Evolutionary conservation across 2,113 vertebrate genomes (phyloP).

Genomic region (rat (Rattus norvegicus)): DNA sequence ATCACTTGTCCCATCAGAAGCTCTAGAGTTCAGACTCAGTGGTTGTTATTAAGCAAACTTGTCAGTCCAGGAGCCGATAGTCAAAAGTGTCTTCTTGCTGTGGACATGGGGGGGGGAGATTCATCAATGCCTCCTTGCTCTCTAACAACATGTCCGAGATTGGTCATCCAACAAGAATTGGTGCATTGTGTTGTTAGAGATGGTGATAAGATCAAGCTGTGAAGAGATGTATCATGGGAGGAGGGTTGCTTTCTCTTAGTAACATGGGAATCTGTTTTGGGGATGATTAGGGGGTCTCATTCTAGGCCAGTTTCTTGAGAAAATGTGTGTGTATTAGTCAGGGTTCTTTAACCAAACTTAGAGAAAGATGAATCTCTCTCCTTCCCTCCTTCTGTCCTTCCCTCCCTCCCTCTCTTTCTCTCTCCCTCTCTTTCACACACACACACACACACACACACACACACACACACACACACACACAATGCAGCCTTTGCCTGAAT

Average conservation of each 20-base stretch:
- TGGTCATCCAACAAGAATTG: neutral
- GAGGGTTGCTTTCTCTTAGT: neutral
- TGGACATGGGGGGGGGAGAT: neutral
- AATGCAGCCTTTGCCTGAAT: no score
- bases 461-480: no score
- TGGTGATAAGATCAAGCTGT: neutral
- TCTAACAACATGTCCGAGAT: neutral
- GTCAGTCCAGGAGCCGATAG: neutral
- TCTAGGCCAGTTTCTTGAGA: neutral
- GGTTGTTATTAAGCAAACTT: neutral
- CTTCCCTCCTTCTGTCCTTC: no score
- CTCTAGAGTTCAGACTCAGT: neutral
- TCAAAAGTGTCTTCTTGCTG: neutral
- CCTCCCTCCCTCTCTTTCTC: no score
- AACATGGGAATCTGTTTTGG: neutral
- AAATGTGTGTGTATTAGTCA: no score
- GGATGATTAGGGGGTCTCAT: neutral
- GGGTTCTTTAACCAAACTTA: no score
- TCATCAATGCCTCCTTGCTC: neutral
- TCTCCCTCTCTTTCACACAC: no score
- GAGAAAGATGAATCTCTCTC: no score
- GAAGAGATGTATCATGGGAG: neutral
- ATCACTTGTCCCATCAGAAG: neutral
- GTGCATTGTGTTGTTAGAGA: neutral
- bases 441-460: no score